phyloP scores from a whole-genome alignment of 2,797 vertebrate species.

The Gymnodraco acuticeps region DNA sequence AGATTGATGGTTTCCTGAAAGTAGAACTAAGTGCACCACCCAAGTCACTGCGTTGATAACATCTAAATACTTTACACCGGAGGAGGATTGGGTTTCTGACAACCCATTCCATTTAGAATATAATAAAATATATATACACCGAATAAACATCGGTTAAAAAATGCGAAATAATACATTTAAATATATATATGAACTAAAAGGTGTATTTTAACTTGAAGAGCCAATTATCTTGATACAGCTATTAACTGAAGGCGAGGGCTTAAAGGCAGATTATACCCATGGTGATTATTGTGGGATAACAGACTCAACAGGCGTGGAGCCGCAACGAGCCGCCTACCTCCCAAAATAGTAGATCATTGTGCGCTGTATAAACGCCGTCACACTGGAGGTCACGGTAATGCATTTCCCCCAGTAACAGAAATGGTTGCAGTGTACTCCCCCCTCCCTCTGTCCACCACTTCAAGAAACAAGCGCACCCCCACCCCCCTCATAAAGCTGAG shows the following conservation, averaged over 20 bases:
- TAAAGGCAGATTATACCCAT: slow-evolving; percentile 15
- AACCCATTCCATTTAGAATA: too few species aligned
- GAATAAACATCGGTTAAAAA: too few species aligned
- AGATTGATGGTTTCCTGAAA: not conserved
- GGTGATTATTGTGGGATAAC: slow-evolving; percentile 3
- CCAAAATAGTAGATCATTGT: slow-evolving; percentile 57
- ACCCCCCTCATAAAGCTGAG: slow-evolving; percentile 24
- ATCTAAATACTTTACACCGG: too few species aligned
- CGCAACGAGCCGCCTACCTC: slow-evolving; percentile 6
- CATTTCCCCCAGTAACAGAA: slow-evolving; percentile 77
- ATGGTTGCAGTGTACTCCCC: slow-evolving; percentile 54
- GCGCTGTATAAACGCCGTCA: slow-evolving; percentile 56
- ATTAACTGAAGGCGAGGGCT: slow-evolving; percentile 1
- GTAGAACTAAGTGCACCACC: not conserved
- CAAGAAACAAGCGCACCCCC: slow-evolving; percentile 49
- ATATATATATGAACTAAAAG: not conserved
- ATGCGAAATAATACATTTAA: too few species aligned
- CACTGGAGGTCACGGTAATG: slow-evolving; percentile 70
- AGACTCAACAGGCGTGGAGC: slow-evolving; percentile 34
- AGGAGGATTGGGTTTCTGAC: too few species aligned
- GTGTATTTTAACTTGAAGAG: not conserved
- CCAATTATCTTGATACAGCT: not conserved
- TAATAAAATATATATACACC: too few species aligned
- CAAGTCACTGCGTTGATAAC: not conserved
- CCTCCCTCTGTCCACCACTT: slow-evolving; percentile 56